These are phyloP conservation scores for Perodicticus potto DNA, from an alignment of 2,797 vertebrate species.

Conservation along the genomic window DNA sequence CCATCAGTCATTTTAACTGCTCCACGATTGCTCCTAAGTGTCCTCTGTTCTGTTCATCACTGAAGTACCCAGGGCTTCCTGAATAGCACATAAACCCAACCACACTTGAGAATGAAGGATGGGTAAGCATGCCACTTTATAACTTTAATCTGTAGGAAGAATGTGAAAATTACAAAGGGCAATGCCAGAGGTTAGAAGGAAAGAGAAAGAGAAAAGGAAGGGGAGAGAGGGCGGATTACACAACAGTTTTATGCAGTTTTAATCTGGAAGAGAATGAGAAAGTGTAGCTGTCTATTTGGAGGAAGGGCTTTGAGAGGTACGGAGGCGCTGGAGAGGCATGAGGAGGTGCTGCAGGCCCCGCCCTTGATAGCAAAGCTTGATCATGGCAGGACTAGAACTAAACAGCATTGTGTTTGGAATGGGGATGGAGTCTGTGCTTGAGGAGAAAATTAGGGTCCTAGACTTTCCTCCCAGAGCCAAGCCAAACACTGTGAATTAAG, in stretches of 20 bases:
- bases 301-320: not conserved
- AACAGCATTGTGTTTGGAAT: not conserved
- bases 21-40: constrained; percentile 35
- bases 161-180: constrained; percentile 48
- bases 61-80: constrained; percentile 47
- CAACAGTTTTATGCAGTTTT: not conserved
- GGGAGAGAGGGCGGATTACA: not conserved
- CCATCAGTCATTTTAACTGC: constrained; percentile 75
- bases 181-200: not conserved
- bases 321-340: fast-evolving
- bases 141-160: constrained; percentile 56
- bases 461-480: not conserved
- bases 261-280: not conserved
- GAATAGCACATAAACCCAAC: constrained; percentile 44
- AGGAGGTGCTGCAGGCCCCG: not conserved
- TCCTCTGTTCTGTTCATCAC: constrained; percentile 54
- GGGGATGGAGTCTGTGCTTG: not conserved
- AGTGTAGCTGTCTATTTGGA: fast-evolving
- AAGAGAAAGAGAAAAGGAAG: not conserved
- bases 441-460: not conserved
- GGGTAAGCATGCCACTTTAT: not conserved
- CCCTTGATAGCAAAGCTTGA: not conserved
- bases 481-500: not conserved
- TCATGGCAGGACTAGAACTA: not conserved
- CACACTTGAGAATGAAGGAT: constrained; percentile 51